Conservation (phyloP, 2,113 vertebrate genomes). For the Eptesicus fuscus region DNA sequence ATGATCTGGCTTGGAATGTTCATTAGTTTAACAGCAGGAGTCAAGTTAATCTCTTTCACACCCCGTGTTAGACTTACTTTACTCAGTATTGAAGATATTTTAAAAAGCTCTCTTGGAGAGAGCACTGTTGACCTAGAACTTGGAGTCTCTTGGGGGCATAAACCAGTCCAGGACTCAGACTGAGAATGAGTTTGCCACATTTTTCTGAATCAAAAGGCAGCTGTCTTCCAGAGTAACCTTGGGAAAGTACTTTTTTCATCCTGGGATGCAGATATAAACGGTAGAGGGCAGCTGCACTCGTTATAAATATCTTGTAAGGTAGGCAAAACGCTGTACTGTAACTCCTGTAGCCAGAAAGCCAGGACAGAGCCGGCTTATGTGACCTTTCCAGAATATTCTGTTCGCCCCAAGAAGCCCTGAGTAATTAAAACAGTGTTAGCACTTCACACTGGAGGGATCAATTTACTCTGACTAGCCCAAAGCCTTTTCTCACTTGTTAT, state of each 20-base stretch:
- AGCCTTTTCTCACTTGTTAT: constrained; percentile 11
- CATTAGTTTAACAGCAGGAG: constrained; percentile 52
- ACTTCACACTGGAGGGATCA: constrained; percentile 1
- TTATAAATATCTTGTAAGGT: constrained; percentile 47
- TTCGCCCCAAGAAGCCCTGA: background rate
- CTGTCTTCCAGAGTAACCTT: constrained; percentile 37
- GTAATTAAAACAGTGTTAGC: constrained; percentile 38
- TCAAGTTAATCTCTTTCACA: constrained; percentile 33
- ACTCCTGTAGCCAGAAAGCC: background rate
- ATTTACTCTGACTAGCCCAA: constrained; percentile 36
- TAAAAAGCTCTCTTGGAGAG: constrained; percentile 1
- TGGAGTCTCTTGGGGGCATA: background rate
- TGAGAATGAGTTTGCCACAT: background rate
- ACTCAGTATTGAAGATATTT: background rate
- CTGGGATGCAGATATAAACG: background rate
- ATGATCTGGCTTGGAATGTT: constrained; percentile 35
- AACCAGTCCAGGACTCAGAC: background rate
- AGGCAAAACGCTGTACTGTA: background rate
- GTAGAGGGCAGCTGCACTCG: constrained; percentile 26
- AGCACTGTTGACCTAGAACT: constrained; percentile 26
- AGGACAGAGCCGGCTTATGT: background rate
- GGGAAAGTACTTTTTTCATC: constrained; percentile 6
- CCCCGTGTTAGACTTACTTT: constrained; percentile 2
- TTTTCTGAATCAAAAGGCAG: constrained; percentile 9
- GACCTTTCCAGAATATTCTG: constrained; percentile 34